Percentiles rank a stretch among this genome's conserved stretches.
Conservation (phyloP, 2,888 invertebrate genomes). For the Penaeus monodon region DNA sequence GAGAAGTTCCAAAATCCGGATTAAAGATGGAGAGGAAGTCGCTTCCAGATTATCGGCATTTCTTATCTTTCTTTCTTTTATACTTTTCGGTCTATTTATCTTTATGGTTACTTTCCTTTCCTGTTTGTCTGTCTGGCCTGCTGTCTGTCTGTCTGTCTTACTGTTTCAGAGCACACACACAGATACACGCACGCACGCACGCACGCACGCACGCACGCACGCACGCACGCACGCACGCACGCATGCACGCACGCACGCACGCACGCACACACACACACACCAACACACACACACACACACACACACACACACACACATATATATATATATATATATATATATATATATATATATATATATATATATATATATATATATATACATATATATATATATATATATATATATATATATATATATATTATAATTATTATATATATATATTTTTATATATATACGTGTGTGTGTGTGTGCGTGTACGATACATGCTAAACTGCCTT, state of each 20-base stretch:
- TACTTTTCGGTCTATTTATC: too few relatives aligned
- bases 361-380: neutral
- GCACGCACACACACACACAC: constrained; percentile 11
- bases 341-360: neutral
- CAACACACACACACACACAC: constrained; percentile 26
- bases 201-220: neutral
- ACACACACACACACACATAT: constrained; percentile 22
- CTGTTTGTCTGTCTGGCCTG: too few relatives aligned
- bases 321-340: constrained; percentile 14
- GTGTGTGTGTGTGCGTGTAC: too few relatives aligned
- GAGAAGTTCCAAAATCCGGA: too few relatives aligned
- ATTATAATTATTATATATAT: constrained; percentile 17
- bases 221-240: constrained; percentile 8
- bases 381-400: constrained; percentile 20
- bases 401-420: constrained; percentile 17
- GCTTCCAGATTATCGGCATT: too few relatives aligned
- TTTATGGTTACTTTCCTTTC: too few relatives aligned
- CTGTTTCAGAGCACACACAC: too few relatives aligned
- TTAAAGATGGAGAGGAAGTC: too few relatives aligned
- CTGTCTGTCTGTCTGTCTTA: too few relatives aligned
- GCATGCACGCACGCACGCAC: neutral
- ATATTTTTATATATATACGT: neutral
- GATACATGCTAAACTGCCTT: neutral
- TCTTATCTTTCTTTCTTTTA: too few relatives aligned
- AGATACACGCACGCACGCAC: too few relatives aligned